These are phyloP conservation scores for Drosophila testacea DNA, from an alignment of 2,888 invertebrate genomes.

Conservation along the genomic window DNA sequence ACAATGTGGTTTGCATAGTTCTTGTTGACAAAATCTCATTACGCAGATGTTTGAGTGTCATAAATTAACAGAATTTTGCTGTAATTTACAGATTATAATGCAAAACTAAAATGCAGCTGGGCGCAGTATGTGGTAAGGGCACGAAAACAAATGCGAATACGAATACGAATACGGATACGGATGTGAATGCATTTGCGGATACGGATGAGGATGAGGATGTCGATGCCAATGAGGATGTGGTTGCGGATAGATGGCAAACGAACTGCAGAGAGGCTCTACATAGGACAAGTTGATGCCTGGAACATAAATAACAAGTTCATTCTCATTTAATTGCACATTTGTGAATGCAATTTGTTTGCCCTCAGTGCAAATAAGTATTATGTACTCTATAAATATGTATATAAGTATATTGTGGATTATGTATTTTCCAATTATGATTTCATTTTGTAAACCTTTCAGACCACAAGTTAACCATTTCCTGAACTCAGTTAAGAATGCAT, in stretches of 20 bases:
- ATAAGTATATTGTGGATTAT: constrained; percentile 44
- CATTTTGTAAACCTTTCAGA: constrained; percentile 55
- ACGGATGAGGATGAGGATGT: constrained; percentile 12
- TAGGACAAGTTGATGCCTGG: constrained; percentile 24
- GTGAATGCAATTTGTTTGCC: constrained; percentile 60
- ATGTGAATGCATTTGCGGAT: constrained; percentile 26
- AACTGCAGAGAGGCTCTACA: constrained; percentile 11
- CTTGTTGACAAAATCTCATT: constrained; percentile 61
- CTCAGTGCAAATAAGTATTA: constrained; percentile 46
- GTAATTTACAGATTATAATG: constrained; percentile 80
- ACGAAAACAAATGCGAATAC: constrained; percentile 5
- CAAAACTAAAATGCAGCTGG: constrained; percentile 73
- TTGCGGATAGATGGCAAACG: constrained; percentile 24
- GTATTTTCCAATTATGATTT: constrained; percentile 70
- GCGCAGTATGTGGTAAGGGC: constrained; percentile 58
- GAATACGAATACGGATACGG: constrained; percentile 17
- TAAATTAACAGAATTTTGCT: constrained; percentile 72
- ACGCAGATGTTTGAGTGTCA: constrained; percentile 67
- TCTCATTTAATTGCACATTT: constrained; percentile 81
- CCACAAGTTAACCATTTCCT: constrained; percentile 30
- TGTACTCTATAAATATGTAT: constrained; percentile 11
- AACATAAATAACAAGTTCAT: constrained; percentile 78
- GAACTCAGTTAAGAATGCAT: constrained; percentile 69
- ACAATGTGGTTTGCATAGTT: constrained; percentile 4
- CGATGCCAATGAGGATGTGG: constrained; percentile 6